Evolutionary conservation across 2,797 vertebrate species (phyloP).

Genomic region (Tapera naevia): DNA sequence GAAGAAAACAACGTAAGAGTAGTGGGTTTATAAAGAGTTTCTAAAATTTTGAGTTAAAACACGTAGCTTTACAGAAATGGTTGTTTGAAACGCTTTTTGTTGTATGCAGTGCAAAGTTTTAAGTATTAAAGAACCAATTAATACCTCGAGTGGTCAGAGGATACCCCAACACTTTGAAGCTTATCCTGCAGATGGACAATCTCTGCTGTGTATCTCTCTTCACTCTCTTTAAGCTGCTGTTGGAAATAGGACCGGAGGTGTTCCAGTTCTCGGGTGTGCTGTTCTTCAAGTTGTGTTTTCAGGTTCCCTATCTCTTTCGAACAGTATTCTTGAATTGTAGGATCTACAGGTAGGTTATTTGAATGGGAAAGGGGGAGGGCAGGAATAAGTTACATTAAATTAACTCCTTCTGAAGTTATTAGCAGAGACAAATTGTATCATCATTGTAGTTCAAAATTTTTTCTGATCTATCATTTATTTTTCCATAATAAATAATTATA

Average conservation of each 20-base stretch:
- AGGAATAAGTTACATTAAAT: not conserved
- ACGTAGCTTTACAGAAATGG: fast-evolving
- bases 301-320: constrained; percentile 68
- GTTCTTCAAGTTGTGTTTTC: constrained; percentile 81
- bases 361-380: fast-evolving
- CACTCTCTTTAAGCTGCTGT: constrained; percentile 81
- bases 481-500: not conserved
- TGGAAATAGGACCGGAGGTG: constrained; percentile 81
- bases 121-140: not conserved
- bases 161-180: constrained; percentile 72
- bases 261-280: constrained; percentile 82
- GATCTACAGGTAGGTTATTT: not conserved
- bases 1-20: not conserved
- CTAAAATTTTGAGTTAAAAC: not conserved
- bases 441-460: not conserved
- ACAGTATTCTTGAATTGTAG: constrained; percentile 5
- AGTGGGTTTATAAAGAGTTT: not conserved
- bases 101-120: not conserved
- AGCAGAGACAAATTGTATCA: not conserved
- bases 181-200: constrained; percentile 79
- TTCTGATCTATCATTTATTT: not conserved
- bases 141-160: constrained; percentile 79
- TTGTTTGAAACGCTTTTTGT: not conserved
- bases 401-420: not conserved
- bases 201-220: constrained; percentile 80